Evolutionary conservation across 2,888 invertebrate genomes (phyloP).

Genomic region (Tenthredo livida): DNA sequence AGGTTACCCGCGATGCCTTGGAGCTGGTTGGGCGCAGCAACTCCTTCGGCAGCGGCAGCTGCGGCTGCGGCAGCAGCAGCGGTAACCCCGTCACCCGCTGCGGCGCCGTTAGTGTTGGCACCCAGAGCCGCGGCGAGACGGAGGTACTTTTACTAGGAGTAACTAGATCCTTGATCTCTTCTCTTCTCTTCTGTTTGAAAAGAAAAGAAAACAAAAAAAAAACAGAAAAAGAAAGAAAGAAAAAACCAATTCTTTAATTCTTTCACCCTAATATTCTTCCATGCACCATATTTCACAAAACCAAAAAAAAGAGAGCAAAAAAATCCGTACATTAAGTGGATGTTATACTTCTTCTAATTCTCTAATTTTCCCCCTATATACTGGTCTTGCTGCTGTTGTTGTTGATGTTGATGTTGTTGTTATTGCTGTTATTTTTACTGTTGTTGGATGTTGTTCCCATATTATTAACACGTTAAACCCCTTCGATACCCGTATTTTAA

Average conservation of each 20-base stretch:
- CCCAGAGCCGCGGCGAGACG: constrained; percentile 86
- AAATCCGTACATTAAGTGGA: neutral
- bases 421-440: neutral
- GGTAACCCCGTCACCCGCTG: constrained; percentile 81
- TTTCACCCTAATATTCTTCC: neutral
- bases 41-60: constrained; percentile 81
- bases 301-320: neutral
- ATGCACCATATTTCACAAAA: neutral
- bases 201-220: no score
- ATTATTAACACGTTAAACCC: neutral
- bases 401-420: constrained; percentile 23
- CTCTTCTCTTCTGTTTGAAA: neutral
- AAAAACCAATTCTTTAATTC: neutral
- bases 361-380: neutral
- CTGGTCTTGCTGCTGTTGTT: constrained; percentile 4
- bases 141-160: constrained; percentile 80
- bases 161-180: neutral
- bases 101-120: constrained; percentile 85
- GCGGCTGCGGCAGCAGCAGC: constrained; percentile 82
- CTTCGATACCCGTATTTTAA: neutral
- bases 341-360: neutral
- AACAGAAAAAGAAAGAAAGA: neutral
- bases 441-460: neutral
- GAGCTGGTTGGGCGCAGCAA: constrained; percentile 85
- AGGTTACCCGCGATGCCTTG: constrained; percentile 88